phyloP scores from a whole-genome alignment of 2,113 vertebrate species.

The Podiceps cristatus region DNA sequence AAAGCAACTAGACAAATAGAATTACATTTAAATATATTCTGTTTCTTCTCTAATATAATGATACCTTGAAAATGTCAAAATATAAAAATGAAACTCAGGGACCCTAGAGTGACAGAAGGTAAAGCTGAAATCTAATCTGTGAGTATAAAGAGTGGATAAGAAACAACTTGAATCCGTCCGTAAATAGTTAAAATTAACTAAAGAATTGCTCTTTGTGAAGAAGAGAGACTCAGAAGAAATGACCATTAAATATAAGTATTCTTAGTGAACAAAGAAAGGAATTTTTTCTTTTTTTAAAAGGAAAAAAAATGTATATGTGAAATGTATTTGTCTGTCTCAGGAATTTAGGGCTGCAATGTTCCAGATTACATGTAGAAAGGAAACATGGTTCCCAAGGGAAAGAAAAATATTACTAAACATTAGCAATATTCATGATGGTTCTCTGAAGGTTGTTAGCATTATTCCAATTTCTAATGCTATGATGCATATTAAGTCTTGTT shows the following conservation, averaged over 20 bases:
- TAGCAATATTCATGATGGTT: not conserved
- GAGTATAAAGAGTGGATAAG: not conserved
- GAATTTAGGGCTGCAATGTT: not conserved
- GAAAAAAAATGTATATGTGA: not conserved
- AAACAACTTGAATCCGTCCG: not conserved
- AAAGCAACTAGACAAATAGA: not conserved
- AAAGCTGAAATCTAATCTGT: not conserved
- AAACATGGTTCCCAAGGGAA: not conserved
- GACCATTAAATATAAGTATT: not conserved
- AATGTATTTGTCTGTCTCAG: not conserved
- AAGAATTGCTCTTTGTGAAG: not conserved
- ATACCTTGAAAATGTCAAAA: not conserved
- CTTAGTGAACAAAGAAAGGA: not conserved
- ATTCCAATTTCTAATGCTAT: slow-evolving; percentile 24
- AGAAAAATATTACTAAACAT: not conserved
- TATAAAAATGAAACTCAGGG: not conserved
- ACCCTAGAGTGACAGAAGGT: not conserved
- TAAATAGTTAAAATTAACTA: not conserved
- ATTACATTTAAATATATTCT: not conserved
- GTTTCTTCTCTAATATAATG: not conserved
- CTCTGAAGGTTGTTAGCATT: slow-evolving; percentile 32
- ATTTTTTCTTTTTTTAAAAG: not conserved
- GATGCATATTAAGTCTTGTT: slow-evolving; percentile 55
- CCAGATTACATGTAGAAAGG: not conserved
- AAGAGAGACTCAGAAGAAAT: not conserved